Evolutionary conservation across 2,797 vertebrate genomes (phyloP), one percentile per base, ranked within the genome.

Genomic region (Cygnus olor): DNA sequence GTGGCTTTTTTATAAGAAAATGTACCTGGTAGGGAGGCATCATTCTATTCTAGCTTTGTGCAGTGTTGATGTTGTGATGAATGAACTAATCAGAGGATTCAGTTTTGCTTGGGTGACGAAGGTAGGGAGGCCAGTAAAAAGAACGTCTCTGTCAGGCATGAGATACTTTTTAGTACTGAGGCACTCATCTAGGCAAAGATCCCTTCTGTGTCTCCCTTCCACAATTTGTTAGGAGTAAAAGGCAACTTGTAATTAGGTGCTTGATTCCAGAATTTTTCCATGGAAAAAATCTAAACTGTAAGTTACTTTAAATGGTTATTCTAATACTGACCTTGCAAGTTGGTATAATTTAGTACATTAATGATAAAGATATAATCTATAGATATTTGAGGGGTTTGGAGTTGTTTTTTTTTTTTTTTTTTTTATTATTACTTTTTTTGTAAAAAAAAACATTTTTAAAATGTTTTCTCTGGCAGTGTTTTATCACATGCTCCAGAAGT

Each of bases 21-120:
- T 4, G 9, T 5, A 18, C 14, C 57, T 21, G 40, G 5, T 3
- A 25, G 83, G 34, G 27, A 9, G 19, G 38, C 0, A 0, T 11
- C 25, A 1, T 7, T 70, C 30, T 57, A 21, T 27, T 1, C 42
- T 57, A 38, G 57, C 30, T 54, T 40, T 54, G 36, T 19, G 54
- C 42, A 36, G 54, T 19, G 47, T 16, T 57, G 3, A 3, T 11
- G 34, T 10, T 9, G 51, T 1, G 1, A 20, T n/a, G 45, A 54
- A 30, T 32, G 63, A 74, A 9, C 25, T 34, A 18, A 16, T 45
- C 2, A 3, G 20, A 80, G 32, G 34, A 15, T 58, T 81, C 30
- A 3, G 1, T 76, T 77, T 56, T 45, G 11, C 20, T 71, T 74
- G 34, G 32, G 18, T 10, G 2, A 11, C 28, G 24, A n/a, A 45